These are phyloP conservation scores for Caretta caretta DNA, from an alignment of 2,113 vertebrate species.

Conservation along the genomic window DNA sequence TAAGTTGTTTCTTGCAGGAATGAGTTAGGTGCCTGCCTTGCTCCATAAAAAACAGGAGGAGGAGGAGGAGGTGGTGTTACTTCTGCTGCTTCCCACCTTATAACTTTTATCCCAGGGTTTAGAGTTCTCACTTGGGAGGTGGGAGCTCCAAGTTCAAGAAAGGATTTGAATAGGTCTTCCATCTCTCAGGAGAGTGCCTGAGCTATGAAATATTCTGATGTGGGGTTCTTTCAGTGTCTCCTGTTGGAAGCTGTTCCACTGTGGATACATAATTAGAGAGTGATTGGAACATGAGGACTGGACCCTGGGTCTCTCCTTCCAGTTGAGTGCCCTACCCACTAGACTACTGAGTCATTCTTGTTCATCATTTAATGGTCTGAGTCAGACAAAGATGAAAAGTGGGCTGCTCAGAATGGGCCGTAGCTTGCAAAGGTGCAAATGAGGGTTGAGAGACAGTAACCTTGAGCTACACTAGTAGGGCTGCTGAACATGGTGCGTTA, in stretches of 20 bases:
- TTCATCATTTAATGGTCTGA: not conserved
- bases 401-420: rapidly evolving
- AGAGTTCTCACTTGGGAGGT: not conserved
- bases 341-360: not conserved
- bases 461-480: not conserved
- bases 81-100: not conserved
- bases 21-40: not conserved
- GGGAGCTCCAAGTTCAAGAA: not conserved
- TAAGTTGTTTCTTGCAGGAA: not conserved
- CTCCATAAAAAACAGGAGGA: not conserved
- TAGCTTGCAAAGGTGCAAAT: not conserved
- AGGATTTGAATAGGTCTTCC: not conserved
- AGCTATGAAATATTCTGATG: not conserved
- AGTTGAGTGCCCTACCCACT: not conserved
- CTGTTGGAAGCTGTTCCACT: not conserved
- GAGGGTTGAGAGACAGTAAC: not conserved
- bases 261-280: not conserved
- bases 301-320: not conserved
- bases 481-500: not conserved
- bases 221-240: not conserved
- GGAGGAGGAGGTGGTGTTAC: too few species aligned
- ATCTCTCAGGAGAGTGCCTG: not conserved
- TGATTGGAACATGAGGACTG: not conserved
- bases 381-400: not conserved
- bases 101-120: not conserved